Percentiles rank a stretch among this genome's conserved stretches.
Evolutionary conservation across 2,797 vertebrate species (phyloP).

Genomic region (Danio albolineatus): DNA sequence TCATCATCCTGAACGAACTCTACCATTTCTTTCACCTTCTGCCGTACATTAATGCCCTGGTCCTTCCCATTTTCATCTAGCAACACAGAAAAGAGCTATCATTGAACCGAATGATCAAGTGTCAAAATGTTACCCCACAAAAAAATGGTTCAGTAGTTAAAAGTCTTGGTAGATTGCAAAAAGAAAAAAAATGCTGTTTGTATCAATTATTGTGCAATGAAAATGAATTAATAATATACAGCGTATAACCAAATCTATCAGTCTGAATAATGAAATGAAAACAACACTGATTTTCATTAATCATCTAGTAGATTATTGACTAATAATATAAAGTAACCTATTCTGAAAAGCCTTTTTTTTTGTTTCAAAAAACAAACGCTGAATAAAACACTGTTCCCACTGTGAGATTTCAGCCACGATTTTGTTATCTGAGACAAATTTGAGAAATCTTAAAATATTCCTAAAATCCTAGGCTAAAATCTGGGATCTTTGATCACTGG

Average conservation of each 20-base stretch:
- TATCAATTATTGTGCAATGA: not conserved
- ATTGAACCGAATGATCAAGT: not conserved
- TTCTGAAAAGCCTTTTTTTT: no score
- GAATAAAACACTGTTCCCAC: no score
- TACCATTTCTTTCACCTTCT: constrained; percentile 98
- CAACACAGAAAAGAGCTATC: constrained; percentile 2
- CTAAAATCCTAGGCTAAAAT: no score
- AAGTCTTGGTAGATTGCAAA: not conserved
- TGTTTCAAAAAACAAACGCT: no score
- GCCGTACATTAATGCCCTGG: constrained; percentile 97
- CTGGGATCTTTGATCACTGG: no score
- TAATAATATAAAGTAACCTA: no score
- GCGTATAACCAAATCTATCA: not conserved
- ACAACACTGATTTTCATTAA: constrained; percentile 2
- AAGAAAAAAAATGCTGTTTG: no score
- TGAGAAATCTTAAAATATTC: no score
- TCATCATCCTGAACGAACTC: constrained; percentile 98
- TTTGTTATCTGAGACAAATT: no score
- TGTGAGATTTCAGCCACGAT: no score
- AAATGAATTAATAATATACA: not conserved
- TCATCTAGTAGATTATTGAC: not conserved
- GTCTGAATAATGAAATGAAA: not conserved
- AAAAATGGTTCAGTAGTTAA: not conserved
- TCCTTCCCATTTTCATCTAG: constrained; percentile 98
- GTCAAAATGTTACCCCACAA: not conserved